Conservation (phyloP, 1,140 invertebrate species). For the Hycleus cichorii region DNA sequence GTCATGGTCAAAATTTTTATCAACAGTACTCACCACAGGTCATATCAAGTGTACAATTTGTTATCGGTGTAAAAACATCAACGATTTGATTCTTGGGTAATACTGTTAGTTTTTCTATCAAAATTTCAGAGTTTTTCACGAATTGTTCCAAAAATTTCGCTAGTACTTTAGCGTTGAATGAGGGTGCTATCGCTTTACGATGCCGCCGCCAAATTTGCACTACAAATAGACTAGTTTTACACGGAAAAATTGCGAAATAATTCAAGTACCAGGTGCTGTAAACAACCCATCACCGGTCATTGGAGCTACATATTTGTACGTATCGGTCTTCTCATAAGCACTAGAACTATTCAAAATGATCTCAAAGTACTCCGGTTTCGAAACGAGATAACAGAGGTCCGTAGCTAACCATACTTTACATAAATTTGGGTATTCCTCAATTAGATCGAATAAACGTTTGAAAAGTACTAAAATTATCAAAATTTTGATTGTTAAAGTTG, state of each 20-base stretch:
- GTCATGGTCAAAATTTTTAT: background rate
- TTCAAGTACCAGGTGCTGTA: background rate
- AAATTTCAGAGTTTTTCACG: constrained; percentile 12
- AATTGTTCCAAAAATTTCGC: constrained; percentile 20
- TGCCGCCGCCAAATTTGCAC: constrained; percentile 25
- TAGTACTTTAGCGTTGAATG: constrained; percentile 24
- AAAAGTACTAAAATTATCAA: background rate
- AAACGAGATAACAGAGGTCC: background rate
- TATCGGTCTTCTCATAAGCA: background rate
- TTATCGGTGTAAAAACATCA: constrained; percentile 12
- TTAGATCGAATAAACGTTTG: background rate
- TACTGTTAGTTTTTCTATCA: constrained; percentile 9
- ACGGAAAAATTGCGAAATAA: no score
- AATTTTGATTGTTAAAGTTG: background rate
- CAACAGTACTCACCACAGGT: constrained; percentile 11
- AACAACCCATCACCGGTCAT: constrained; percentile 8
- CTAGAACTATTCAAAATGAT: constrained; percentile 2
- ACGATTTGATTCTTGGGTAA: background rate
- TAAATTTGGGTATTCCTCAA: background rate
- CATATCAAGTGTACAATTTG: constrained; percentile 16
- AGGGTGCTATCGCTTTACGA: constrained; percentile 25
- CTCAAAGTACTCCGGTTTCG: constrained; percentile 9
- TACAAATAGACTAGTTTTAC: no score
- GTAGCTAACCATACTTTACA: constrained; percentile 1
- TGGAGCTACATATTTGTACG: background rate